These are phyloP conservation scores for Lacanobia wlatinum DNA, from an alignment of 2,888 invertebrate species.

Conservation along the genomic window DNA sequence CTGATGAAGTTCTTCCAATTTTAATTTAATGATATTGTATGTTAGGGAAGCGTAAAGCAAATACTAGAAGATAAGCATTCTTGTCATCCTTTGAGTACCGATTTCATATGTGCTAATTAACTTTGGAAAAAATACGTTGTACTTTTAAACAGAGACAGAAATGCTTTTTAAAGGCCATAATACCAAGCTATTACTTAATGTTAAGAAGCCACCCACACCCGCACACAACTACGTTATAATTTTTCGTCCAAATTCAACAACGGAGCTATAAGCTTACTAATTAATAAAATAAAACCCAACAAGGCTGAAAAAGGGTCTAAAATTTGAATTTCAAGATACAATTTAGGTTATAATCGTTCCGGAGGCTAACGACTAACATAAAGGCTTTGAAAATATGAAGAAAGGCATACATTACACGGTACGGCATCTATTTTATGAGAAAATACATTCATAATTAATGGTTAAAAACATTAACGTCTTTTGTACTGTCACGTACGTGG, in stretches of 20 bases:
- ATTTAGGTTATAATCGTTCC: constrained; percentile 50
- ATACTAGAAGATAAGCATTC: background rate
- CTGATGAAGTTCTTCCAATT: background rate
- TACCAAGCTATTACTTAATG: too few species aligned
- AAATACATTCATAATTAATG: constrained; percentile 57
- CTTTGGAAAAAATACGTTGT: background rate
- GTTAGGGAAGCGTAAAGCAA: background rate
- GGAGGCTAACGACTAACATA: constrained; percentile 44
- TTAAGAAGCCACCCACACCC: background rate
- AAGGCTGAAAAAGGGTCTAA: constrained; percentile 44
- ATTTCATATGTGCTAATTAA: background rate
- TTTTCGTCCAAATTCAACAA: constrained; percentile 19
- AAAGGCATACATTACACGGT: constrained; percentile 38
- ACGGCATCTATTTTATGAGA: constrained; percentile 30
- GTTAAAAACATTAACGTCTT: constrained; percentile 49
- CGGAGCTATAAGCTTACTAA: constrained; percentile 30
- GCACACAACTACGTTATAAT: background rate
- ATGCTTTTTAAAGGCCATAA: background rate
- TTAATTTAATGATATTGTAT: background rate
- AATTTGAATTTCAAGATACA: constrained; percentile 48
- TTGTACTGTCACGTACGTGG: constrained; percentile 56
- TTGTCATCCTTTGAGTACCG: background rate
- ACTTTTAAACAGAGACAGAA: background rate
- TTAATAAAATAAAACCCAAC: constrained; percentile 54
- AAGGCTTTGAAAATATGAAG: constrained; percentile 29